A percentile compares a stretch with the other conserved stretches of the same genome.
Conservation (phyloP, 92 coral and sea anemone genomes). For the Epizoanthus ramosus region DNA sequence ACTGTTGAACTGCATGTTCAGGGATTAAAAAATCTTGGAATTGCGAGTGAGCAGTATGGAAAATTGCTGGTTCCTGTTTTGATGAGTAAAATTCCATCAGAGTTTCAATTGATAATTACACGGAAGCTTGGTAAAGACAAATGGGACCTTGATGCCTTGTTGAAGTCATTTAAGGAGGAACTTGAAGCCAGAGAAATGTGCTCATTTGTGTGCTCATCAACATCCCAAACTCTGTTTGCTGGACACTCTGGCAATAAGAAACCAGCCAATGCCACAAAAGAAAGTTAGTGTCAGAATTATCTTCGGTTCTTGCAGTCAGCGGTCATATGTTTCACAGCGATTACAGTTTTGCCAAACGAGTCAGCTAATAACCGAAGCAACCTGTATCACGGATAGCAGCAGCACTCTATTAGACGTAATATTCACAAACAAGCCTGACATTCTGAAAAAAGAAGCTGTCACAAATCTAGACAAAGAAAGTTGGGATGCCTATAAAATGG, state of each 20-base stretch:
- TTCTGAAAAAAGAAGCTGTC: too few relatives aligned
- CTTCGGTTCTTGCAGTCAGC: slow-evolving; percentile 48
- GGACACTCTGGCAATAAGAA: not conserved
- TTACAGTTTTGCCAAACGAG: not conserved
- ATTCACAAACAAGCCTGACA: too few relatives aligned
- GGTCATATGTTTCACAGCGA: slow-evolving; percentile 34
- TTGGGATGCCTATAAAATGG: too few relatives aligned
- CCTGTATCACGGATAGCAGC: too few relatives aligned
- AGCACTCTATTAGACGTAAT: too few relatives aligned
- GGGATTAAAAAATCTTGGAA: not conserved
- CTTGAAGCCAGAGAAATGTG: slow-evolving; percentile 38
- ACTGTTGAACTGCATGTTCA: slow-evolving; percentile 1
- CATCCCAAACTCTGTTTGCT: slow-evolving; percentile 10
- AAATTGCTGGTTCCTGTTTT: slow-evolving; percentile 44
- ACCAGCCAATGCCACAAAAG: slow-evolving; percentile 21
- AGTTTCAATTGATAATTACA: slow-evolving; percentile 24
- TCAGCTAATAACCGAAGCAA: too few relatives aligned
- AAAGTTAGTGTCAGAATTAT: slow-evolving; percentile 43
- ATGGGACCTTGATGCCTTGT: slow-evolving; percentile 32
- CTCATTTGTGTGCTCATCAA: not conserved
- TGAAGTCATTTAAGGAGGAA: slow-evolving; percentile 19
- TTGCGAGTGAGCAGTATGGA: slow-evolving; percentile 21
- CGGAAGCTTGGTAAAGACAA: slow-evolving; percentile 20
- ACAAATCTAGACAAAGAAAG: too few relatives aligned
- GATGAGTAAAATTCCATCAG: slow-evolving; percentile 36